A percentile compares a stretch with the other conserved stretches of the same genome.
Evolutionary conservation across 2,113 vertebrate genomes (phyloP).

Genomic region (Rhynchomys soricoides): DNA sequence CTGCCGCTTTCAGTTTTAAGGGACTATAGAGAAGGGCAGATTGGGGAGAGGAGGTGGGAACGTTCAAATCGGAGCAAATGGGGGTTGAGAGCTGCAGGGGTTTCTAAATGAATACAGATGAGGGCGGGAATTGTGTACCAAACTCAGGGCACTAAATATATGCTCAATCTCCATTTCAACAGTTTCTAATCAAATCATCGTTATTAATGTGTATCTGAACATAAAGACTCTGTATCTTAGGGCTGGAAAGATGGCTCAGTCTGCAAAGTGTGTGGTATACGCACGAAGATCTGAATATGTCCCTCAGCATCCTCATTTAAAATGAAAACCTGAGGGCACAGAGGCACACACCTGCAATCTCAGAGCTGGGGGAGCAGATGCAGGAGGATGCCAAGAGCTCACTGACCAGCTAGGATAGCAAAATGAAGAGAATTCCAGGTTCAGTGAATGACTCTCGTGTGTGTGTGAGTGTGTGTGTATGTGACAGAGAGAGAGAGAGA

Average conservation of each 20-base stretch:
- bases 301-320: background rate
- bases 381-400: background rate
- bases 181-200: background rate
- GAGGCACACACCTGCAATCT: no score
- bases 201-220: background rate
- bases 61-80: background rate
- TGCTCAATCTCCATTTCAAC: background rate
- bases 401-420: background rate
- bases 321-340: background rate
- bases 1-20: background rate
- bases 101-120: background rate
- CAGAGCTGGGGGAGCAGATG: background rate
- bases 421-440: no score
- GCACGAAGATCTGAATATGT: background rate
- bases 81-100: fast-evolving
- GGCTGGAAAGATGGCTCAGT: background rate
- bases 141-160: background rate
- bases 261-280: background rate
- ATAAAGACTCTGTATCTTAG: background rate
- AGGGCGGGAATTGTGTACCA: background rate
- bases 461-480: no score
- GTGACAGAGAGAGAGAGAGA: background rate
- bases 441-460: background rate
- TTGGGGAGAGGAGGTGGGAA: no score
- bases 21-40: background rate